phyloP scores from a whole-genome alignment of 2,797 vertebrate genomes.

The Tapera naevia region DNA sequence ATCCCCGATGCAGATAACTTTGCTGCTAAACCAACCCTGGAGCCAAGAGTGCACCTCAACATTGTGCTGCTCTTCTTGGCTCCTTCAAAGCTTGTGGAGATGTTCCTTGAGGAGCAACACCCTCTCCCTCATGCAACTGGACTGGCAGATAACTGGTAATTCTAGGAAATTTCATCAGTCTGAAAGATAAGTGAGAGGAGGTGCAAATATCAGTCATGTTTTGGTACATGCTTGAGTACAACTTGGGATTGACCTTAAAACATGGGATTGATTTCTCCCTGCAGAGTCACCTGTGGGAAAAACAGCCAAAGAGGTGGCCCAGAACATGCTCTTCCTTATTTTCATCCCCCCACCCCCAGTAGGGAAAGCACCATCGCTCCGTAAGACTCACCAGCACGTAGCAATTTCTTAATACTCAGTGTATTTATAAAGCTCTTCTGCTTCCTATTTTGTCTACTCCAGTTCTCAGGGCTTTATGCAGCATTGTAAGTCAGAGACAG shows the following conservation, averaged over 20 bases:
- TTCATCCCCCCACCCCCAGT: fast-evolving
- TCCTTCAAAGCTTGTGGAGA: neutral
- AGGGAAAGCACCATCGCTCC: neutral
- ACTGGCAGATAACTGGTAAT: neutral
- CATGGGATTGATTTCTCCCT: neutral
- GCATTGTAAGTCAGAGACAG: fast-evolving
- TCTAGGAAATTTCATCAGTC: neutral
- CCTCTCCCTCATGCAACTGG: fast-evolving
- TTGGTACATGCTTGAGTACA: neutral
- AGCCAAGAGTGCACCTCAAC: neutral
- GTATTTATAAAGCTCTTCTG: neutral
- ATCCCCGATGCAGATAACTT: fast-evolving
- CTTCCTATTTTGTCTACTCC: neutral
- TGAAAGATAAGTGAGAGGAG: neutral
- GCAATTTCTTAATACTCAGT: neutral
- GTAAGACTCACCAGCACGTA: neutral
- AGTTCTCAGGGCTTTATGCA: neutral
- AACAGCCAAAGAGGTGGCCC: neutral
- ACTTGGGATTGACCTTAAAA: neutral
- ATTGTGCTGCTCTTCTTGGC: neutral
- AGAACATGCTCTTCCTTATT: fast-evolving
- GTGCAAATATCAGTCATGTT: neutral
- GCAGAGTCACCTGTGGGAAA: neutral
- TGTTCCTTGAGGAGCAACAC: neutral
- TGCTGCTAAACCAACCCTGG: neutral